These are phyloP conservation scores for Heterocephalus glaber DNA, from an alignment of 2,113 vertebrate species.

Conservation along the genomic window DNA sequence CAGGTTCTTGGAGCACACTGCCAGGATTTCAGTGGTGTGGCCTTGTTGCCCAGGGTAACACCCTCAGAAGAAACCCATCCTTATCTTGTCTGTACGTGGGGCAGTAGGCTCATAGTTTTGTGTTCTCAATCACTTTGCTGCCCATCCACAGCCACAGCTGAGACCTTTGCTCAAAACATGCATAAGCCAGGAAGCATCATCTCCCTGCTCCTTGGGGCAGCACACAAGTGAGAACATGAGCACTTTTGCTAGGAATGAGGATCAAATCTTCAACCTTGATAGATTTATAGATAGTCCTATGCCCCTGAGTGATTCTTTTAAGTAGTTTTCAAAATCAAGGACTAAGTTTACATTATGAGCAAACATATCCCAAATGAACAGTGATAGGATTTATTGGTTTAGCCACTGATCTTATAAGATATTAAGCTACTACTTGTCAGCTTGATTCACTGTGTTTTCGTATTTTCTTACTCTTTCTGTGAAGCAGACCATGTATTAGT, in stretches of 20 bases:
- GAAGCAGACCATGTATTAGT: neutral
- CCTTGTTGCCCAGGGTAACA: too few relatives aligned
- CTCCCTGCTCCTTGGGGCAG: neutral
- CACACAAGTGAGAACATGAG: neutral
- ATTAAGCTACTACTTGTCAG: slow-evolving; percentile 39
- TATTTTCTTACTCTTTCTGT: neutral
- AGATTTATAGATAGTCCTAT: slow-evolving; percentile 36
- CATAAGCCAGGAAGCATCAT: neutral
- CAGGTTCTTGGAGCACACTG: rapidly evolving
- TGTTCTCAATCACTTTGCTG: neutral
- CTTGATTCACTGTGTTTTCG: rapidly evolving
- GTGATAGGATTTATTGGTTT: slow-evolving; percentile 1
- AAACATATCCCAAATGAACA: neutral
- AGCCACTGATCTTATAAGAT: neutral
- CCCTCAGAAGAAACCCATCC: neutral
- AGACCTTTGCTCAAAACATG: neutral
- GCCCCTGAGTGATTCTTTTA: slow-evolving; percentile 56
- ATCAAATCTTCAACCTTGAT: slow-evolving; percentile 62
- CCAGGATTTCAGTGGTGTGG: neutral
- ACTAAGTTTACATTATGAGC: slow-evolving; percentile 43
- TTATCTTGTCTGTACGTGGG: neutral
- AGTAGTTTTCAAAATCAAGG: slow-evolving; percentile 59
- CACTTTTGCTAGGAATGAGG: slow-evolving; percentile 42
- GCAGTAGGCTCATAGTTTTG: neutral
- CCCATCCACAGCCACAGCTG: neutral